These are phyloP conservation scores for Eidolon helvum DNA, from an alignment of 2,113 vertebrate genomes.

Conservation along the genomic window DNA sequence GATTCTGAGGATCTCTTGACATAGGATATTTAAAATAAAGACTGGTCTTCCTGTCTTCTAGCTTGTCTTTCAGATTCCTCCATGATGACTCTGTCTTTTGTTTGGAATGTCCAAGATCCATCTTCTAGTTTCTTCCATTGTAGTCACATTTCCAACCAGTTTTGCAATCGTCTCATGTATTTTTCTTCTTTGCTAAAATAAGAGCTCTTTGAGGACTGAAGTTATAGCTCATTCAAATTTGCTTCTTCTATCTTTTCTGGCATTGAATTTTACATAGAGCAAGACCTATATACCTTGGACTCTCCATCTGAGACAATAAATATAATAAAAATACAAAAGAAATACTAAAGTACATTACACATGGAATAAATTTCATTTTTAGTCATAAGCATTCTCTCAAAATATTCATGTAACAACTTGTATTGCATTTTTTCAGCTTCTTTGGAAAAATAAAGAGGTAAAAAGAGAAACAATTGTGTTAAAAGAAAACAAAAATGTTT, in stretches of 20 bases:
- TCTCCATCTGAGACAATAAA: not conserved
- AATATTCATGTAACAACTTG: not conserved
- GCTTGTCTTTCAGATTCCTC: not conserved
- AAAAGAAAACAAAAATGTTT: not conserved
- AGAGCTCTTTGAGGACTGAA: not conserved
- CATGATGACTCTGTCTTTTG: not conserved
- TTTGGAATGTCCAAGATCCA: not conserved
- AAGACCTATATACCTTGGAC: not conserved
- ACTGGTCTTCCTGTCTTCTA: not conserved
- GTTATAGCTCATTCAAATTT: not conserved
- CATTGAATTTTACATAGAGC: not conserved
- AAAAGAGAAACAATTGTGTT: slow-evolving; percentile 15
- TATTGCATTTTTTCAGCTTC: not conserved
- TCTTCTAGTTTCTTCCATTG: not conserved
- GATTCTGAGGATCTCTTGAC: not conserved
- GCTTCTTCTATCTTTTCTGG: not conserved
- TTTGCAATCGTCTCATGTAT: not conserved
- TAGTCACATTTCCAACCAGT: rapidly evolving
- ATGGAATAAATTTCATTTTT: not conserved
- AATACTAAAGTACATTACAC: not conserved
- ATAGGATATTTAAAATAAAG: not conserved
- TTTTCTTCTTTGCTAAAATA: not conserved
- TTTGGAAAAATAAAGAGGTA: slow-evolving; percentile 12
- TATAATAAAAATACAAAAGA: not conserved
- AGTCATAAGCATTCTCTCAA: not conserved